phyloP scores from a whole-genome alignment of 2,888 invertebrate species.

The Diarsia mendica region DNA sequence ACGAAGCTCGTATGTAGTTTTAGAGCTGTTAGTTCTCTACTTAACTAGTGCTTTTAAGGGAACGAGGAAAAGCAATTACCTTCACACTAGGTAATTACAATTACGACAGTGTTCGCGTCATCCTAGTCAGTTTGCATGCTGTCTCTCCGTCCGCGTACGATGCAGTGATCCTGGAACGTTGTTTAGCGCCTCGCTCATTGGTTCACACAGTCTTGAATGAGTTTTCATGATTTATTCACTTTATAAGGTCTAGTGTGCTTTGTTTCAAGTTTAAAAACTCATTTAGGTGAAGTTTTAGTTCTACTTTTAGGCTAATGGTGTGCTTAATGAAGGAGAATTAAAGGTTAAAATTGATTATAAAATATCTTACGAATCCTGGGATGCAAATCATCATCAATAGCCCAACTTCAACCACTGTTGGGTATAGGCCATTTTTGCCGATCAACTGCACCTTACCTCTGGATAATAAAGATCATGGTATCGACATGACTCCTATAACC shows the following conservation, averaged over 20 bases:
- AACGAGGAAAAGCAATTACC: slow-evolving; percentile 74
- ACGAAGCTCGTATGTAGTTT: slow-evolving; percentile 49
- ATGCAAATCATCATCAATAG: no score
- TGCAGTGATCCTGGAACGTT: slow-evolving; percentile 43
- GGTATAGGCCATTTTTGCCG: no score
- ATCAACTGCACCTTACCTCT: not conserved
- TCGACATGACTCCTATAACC: not conserved
- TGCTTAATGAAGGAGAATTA: not conserved
- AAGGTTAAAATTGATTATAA: not conserved
- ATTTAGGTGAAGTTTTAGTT: not conserved
- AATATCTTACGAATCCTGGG: not conserved
- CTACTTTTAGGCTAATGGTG: not conserved
- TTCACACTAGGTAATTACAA: slow-evolving; percentile 75
- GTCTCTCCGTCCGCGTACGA: slow-evolving; percentile 47
- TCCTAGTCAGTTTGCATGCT: slow-evolving; percentile 63
- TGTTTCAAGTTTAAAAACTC: slow-evolving; percentile 31
- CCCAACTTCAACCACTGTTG: no score
- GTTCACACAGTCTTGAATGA: slow-evolving; percentile 25
- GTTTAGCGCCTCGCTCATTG: slow-evolving; percentile 43
- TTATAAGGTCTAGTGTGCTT: slow-evolving; percentile 17
- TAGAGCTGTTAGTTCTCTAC: slow-evolving; percentile 66
- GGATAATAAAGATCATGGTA: not conserved
- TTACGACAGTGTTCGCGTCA: slow-evolving; percentile 69
- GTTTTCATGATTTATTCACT: slow-evolving; percentile 48
- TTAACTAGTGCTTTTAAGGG: slow-evolving; percentile 72